phyloP scores from a whole-genome alignment of 2,888 invertebrate species.

The Habroteleia sp. region DNA sequence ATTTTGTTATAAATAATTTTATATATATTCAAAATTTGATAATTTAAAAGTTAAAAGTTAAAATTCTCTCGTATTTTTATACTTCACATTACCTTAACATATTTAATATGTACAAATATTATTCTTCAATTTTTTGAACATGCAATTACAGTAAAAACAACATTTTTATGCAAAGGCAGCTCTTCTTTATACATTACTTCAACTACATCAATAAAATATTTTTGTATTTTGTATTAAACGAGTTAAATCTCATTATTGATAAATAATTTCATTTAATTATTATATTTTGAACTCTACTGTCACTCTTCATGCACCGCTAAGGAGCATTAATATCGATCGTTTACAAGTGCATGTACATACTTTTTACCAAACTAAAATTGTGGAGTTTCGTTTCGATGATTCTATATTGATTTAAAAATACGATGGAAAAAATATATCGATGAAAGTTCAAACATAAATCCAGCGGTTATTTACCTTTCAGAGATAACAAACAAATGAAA shows the following conservation, averaged over 20 bases:
- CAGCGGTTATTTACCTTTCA: constrained; percentile 21
- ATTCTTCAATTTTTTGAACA: no score
- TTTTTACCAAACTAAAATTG: constrained; percentile 8
- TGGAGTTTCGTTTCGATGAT: constrained; percentile 7
- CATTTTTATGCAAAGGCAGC: no score
- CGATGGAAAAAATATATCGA: constrained; percentile 18
- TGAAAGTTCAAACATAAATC: constrained; percentile 6
- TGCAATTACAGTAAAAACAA: no score
- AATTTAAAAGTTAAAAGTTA: no score
- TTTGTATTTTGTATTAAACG: no score
- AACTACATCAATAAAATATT: no score
- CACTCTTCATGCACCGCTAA: constrained; percentile 6
- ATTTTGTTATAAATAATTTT: no score
- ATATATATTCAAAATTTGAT: no score
- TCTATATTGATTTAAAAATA: constrained; percentile 20
- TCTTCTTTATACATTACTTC: no score
- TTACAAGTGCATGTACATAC: constrained; percentile 43
- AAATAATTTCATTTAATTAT: not conserved
- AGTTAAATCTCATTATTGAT: constrained; percentile 1
- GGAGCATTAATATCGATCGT: constrained; percentile 32
- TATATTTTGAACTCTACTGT: not conserved
- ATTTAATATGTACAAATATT: no score
- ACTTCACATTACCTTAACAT: no score
- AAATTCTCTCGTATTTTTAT: no score
- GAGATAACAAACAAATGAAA: constrained; percentile 21